Base-by-base conservation (phyloP, 2,888 invertebrate genomes). In the Poecilobothrus nobilitatus region DNA sequence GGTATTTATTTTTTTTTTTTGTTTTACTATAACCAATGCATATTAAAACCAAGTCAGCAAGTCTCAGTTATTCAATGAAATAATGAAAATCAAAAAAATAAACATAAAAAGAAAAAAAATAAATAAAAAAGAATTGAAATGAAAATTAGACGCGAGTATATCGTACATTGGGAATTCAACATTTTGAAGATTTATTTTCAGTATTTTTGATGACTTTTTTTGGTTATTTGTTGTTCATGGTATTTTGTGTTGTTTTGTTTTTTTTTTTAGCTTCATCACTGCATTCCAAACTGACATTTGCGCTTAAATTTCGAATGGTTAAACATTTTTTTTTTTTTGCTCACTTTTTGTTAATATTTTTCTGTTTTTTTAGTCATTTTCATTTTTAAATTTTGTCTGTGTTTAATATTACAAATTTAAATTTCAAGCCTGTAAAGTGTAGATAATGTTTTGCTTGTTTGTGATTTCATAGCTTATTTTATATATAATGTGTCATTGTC, bases 111-210 rank as follows among this genome's bases (percentile, higher is more conserved):
- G 66, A 63, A 61, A 68, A 33, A 8, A 65, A n/a, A n/a, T n/a
- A n/a, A n/a, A n/a, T n/a, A n/a, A n/a, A n/a, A n/a, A n/a, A n/a
- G n/a, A n/a, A n/a, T n/a, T n/a, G n/a, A n/a, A n/a, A n/a, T n/a
- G 2, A 33, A 67, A 68, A 71, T 65, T 64, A 63, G 66, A 64
- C 53, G 61, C 63, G 34, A 67, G 68, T 71, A 27, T 27, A 68
- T 62, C 66, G 68, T 62, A 69, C 66, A 62, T 71, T 22, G 12
- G 34, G 21, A 68, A 72, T 70, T 73, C 76, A 76, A 74, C 27
- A 27, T 27, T 76, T 76, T 76, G 53, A 53, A 53, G 53, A 53
- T 53, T 53, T 53, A 53, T 33, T 21, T 61, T 9, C 12, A 44
- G 9, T 18, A 53, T 18, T 41, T 41, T 41, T 53, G 15, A 18